Evolutionary conservation across 1,140 invertebrate species (phyloP), one percentile per base, ranked within the genome.

Genomic region (Odontomachus brunneus): DNA sequence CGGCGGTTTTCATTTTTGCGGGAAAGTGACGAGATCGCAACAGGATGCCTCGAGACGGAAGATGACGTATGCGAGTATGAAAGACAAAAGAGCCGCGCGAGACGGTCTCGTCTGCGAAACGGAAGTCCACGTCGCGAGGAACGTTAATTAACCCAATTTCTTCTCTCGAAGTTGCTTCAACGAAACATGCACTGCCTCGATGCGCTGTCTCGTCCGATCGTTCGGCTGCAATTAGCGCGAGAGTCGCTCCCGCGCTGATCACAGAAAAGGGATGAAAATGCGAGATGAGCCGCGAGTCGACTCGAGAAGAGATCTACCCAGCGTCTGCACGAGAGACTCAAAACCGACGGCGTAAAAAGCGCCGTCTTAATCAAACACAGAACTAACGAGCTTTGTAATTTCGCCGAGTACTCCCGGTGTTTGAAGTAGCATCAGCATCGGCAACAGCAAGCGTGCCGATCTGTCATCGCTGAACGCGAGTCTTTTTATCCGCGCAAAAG

Each of bases 71-170:
- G 33, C 62, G n/a, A n/a, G 22, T 57, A 22, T 15, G 63, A 2
- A 7, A 69, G 33, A 69, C 75, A 69, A 69, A 69, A 26, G 24
- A 17, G 38, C 38, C 38, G 38, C 38, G 38, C 38, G 38, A 44
- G 9, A 44, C 38, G 38, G 38, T 44, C 38, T 57, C 3, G 51
- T 65, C 24, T 71, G 75, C 1, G 44, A 80, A 69, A 59, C 65
- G 75, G 75, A 69, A 80, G 65, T 57, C 15, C 22, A 24, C n/a
- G n/a, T 44, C 33, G 24, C 63, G 33, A 44, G 33, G 65, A 57
- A 80, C 48, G 17, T 51, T 69, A 80, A 80, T 80, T 80, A 80
- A 80, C 75, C 75, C 65, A 80, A 69, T 80, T 80, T 33, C 49
- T 69, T 3, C 29, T 2, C 29, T 14, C 24, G 65, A 57, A 59